Evolutionary conservation across 1,140 invertebrate species (phyloP), one percentile per base, ranked within the genome.

Genomic region (Lordiphosa collinella): DNA sequence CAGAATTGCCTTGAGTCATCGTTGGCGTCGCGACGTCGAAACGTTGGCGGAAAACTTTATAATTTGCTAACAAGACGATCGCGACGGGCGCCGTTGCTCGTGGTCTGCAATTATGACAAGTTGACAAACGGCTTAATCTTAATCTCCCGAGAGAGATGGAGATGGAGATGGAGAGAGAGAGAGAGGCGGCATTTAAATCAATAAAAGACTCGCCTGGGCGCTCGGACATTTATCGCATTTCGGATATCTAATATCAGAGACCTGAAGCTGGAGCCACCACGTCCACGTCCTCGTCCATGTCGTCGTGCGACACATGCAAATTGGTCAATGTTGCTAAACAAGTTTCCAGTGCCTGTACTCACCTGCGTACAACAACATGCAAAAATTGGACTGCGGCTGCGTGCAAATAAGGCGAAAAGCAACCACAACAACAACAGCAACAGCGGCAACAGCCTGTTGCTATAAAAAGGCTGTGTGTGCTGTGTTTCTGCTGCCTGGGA

Each of bases 121-220:
- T 84, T 84, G 78, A 84, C 78, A 84, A 84, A 84, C 78, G 79
- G 72, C 78, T 84, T 84, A 84, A 84, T 84, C 78, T 82, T 71
- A 84, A 84, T 85, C 78, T 75, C 56, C 53, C 51, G 9, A 10
- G 2, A 18, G 32, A 18, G 32, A 11, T 13, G 4, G 11, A 31
- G 11, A 31, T 4, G 12, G 16, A 38, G 31, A 13, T 16, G 16
- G 37, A 18, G 16, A 16, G 40, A 59, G 56, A 73, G 66, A 18
- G 16, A 18, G 40, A 16, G 18, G 32, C 60, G 79, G 78, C 78
- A 78, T 78, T 84, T 84, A 84, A 84, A 84, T 84, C 78, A 84
- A 84, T 84, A 72, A 78, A 76, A 62, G 68, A 49, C 66, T 53
- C 59, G 41, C 50, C 51, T 56, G 47, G 44, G 53, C 41, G 38